Evolutionary conservation across 2,888 invertebrate species (phyloP).

Genomic region (Craniophora ligustri): DNA sequence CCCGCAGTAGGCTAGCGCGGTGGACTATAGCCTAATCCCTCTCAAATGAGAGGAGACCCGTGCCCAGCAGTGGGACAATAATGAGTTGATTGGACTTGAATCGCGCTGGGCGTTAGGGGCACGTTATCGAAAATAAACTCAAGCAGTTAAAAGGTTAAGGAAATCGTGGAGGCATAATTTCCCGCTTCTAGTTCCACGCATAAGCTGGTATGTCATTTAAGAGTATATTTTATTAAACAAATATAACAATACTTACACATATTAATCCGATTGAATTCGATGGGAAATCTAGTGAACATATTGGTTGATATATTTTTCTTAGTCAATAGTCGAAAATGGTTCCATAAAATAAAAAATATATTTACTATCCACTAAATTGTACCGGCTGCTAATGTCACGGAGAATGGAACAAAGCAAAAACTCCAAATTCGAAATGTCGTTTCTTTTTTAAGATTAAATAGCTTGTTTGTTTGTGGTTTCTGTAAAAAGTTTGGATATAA

Average conservation of each 20-base stretch:
- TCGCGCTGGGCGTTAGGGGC: too few relatives aligned
- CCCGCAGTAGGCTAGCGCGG: too few relatives aligned
- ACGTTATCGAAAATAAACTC: too few relatives aligned
- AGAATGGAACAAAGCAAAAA: not conserved
- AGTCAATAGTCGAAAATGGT: not conserved
- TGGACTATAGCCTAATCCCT: too few relatives aligned
- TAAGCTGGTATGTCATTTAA: too few relatives aligned
- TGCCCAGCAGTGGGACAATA: too few relatives aligned
- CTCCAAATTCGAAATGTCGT: not conserved
- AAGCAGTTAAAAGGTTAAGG: too few relatives aligned
- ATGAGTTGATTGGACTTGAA: too few relatives aligned
- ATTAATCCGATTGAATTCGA: not conserved
- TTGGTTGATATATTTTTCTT: not conserved
- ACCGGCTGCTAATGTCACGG: not conserved
- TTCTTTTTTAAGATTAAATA: not conserved
- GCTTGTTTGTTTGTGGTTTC: not conserved
- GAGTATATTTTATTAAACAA: too few relatives aligned
- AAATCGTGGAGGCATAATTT: too few relatives aligned
- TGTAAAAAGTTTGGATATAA: not conserved
- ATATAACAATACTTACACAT: conserved; percentile 26
- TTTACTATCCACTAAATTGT: not conserved
- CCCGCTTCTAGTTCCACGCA: too few relatives aligned
- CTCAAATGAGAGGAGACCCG: too few relatives aligned
- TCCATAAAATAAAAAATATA: not conserved
- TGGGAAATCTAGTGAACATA: not conserved